Evolutionary conservation across 1,140 invertebrate genomes (phyloP), one percentile per base, ranked within the genome.

Genomic region (Brachionus angularis): DNA sequence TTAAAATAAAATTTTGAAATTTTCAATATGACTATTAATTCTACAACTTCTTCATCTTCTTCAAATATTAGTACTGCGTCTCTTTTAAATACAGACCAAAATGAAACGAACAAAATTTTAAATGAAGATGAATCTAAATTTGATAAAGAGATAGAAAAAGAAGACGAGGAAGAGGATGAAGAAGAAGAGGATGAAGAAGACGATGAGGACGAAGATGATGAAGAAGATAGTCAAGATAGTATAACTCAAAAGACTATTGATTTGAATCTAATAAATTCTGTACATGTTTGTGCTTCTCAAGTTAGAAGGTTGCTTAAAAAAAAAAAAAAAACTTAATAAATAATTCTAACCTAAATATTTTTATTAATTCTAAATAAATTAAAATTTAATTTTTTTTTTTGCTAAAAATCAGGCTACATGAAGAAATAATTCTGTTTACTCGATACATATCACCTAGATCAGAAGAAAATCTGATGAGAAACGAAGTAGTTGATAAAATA

Each of bases 271-370:
- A 58, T 58, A 23, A 58, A 58, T 42, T 58, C 53, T 42, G 53
- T 67, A 1, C 62, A 67, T 21, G 42, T 29, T 67, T 47, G 62
- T n/a, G 62, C 62, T 18, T 39, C 62, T 16, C 62, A 49, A 67
- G 62, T 67, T 46, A 46, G 62, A 67, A 67, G 62, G 62, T 67
- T n/a, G 39, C 33, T 58, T 39, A 39, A n/a, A n/a, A n/a, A n/a
- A n/a, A n/a, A n/a, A n/a, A n/a, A n/a, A n/a, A n/a, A 14, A 42
- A 42, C 14, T 42, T n/a, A 8, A 5, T 14, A 42, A 8, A 42
- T n/a, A 42, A 8, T 14, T n/a, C 39, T 42, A 7, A 14, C 33
- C 12, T 39, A 33, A 39, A 10, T 10, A 16, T n/a, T 14, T 18
- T 34, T 34, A 8, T 33, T 34, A 34, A 4, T 18, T 21, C 18